Conservation (phyloP, 2,113 vertebrate species). For the Plecturocebus donacophilus region DNA sequence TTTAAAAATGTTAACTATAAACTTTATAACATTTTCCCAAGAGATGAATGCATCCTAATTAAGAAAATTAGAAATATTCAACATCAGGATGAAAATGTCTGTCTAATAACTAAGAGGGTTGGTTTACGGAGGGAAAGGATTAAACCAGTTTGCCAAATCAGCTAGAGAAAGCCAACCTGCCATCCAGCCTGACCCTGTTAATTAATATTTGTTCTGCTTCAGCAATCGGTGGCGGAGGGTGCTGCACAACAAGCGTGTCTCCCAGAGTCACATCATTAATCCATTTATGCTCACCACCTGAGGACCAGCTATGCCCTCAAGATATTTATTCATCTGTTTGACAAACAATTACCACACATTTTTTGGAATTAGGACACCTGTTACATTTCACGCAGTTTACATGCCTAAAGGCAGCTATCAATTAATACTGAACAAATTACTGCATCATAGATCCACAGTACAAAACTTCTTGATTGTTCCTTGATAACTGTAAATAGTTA, state of each 20-base stretch:
- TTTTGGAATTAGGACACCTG: slow-evolving; percentile 85
- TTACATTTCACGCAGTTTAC: slow-evolving; percentile 79
- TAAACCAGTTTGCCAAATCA: slow-evolving; percentile 61
- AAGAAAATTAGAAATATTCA: slow-evolving; percentile 37
- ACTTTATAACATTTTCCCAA: slow-evolving; percentile 37
- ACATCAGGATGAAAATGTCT: slow-evolving; percentile 48
- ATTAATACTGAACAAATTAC: slow-evolving; percentile 83
- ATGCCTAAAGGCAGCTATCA: slow-evolving; percentile 79
- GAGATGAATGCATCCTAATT: slow-evolving; percentile 40
- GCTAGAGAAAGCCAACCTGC: slow-evolving; percentile 64
- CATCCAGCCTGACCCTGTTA: slow-evolving; percentile 77
- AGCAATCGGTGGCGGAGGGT: slow-evolving; percentile 68
- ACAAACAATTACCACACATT: slow-evolving; percentile 86
- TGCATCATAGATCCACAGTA: slow-evolving; percentile 70
- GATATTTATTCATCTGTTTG: slow-evolving; percentile 84
- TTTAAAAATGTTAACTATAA: neutral
- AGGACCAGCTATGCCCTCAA: slow-evolving; percentile 81
- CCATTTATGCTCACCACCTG: slow-evolving; percentile 82
- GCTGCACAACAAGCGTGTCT: slow-evolving; percentile 79
- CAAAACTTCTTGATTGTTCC: slow-evolving; percentile 70
- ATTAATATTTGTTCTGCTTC: slow-evolving; percentile 86
- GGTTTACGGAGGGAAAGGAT: slow-evolving; percentile 43
- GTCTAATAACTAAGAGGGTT: slow-evolving; percentile 56
- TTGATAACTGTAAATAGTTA: slow-evolving; percentile 68
- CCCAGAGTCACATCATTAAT: slow-evolving; percentile 80